Base-by-base conservation (phyloP, 2,888 invertebrate genomes). In the Panzeria rudis region DNA sequence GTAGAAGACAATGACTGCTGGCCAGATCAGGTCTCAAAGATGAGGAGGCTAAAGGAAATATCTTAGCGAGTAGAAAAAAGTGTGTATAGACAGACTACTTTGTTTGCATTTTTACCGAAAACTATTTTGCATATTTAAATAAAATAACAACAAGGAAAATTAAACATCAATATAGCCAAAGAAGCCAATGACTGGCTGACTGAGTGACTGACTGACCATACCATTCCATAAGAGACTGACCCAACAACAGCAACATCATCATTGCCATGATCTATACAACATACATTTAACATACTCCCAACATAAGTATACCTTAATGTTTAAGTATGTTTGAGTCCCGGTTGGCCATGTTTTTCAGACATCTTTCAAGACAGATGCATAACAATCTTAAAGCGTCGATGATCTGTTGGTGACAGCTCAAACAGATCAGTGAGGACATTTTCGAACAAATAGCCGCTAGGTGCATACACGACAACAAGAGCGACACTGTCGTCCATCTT, bases 91-190 rank as follows among this genome's bases (percentile, higher is more conserved):
- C n/a, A 11, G 25, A 25, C 29, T 38, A 62, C 50, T 64, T 47
- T 69, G 61, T 73, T n/a, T 35, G 78, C 61, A 83, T 73, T 78
- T 72, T 73, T 73, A 80, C 75, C 61, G 69, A 69, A 71, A 84
- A 84, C 84, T 84, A 84, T 84, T 84, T 84, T 84, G 84, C 84
- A 84, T 84, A 84, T 84, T 84, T 80, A 81, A 84, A 84, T 62
- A 68, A 83, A 64, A 64, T 17, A 64, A 29, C 41, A 62, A 41
- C 44, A 66, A 64, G 6, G 29, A 78, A 78, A 73, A 73, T 73
- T 69, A 79, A 80, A 75, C 79, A 75, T 79, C 79, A 56, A 79
- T 83, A 73, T 69, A 38, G 72, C 47, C 15, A 73, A 56, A 62
- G 71, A 80, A 80, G 68, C 81, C 84, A 81, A 73, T 84, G 84